These are phyloP conservation scores for Chaetodon trifascialis DNA, from an alignment of 2,113 vertebrate species.

Conservation along the genomic window DNA sequence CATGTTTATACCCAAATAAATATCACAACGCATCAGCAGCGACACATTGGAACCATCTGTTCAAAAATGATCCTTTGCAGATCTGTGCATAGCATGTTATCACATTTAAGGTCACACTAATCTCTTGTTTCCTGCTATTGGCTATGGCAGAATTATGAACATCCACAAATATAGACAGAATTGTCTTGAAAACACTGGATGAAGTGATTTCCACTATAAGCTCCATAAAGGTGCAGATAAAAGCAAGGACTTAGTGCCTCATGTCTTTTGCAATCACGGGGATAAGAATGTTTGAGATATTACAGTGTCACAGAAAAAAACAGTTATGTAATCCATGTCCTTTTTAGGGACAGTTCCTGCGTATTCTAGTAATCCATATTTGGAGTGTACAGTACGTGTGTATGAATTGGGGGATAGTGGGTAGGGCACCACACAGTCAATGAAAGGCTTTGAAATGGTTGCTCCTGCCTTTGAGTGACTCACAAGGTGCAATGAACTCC, in stretches of 20 bases:
- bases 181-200: neutral
- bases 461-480: conserved; percentile 59
- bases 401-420: neutral
- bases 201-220: neutral
- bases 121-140: neutral
- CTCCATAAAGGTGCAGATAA: neutral
- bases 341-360: conserved; percentile 8
- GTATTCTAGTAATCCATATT: conserved; percentile 16
- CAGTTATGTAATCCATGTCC: conserved; percentile 8
- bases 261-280: neutral
- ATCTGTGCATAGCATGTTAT: neutral
- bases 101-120: neutral
- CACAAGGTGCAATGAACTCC: conserved; percentile 65
- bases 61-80: neutral
- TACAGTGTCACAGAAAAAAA: conserved; percentile 13
- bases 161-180: neutral
- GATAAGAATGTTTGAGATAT: conserved; percentile 11
- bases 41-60: neutral
- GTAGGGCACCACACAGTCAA: conserved; percentile 43
- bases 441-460: conserved; percentile 66
- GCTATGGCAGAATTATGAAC: neutral
- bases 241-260: neutral
- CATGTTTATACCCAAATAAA: neutral
- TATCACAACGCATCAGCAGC: neutral
- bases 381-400: neutral